These are phyloP conservation scores for Hecatera dysodea DNA, from an alignment of 2,888 invertebrate genomes.

Conservation along the genomic window DNA sequence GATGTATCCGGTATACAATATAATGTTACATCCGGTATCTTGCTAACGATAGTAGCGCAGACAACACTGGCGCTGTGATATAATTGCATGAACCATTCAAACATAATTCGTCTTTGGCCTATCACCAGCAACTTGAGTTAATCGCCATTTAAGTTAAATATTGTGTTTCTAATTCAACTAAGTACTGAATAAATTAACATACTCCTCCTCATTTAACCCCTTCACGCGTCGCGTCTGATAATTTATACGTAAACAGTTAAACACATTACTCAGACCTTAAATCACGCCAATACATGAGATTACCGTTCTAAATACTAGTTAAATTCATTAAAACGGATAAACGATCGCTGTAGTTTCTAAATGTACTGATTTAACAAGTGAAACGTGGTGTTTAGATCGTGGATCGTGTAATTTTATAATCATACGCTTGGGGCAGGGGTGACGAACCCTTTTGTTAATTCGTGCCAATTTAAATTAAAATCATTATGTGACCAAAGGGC, in stretches of 20 bases:
- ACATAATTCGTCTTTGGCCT: not conserved
- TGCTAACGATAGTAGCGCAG: too few species aligned
- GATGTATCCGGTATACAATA: too few species aligned
- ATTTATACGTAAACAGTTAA: slow-evolving; percentile 50
- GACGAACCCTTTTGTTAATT: not conserved
- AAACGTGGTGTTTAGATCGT: slow-evolving; percentile 53
- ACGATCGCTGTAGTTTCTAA: slow-evolving; percentile 43
- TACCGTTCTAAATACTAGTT: slow-evolving; percentile 50
- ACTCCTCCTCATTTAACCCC: slow-evolving; percentile 31
- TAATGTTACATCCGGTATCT: too few species aligned
- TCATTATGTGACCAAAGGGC: too few species aligned
- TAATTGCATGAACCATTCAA: too few species aligned
- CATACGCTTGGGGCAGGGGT: slow-evolving; percentile 19
- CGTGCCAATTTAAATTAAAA: not conserved
- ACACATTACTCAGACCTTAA: slow-evolving; percentile 38
- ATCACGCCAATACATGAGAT: slow-evolving; percentile 49
- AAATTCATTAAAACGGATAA: slow-evolving; percentile 53
- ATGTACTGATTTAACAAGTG: slow-evolving; percentile 55
- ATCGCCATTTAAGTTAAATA: slow-evolving; percentile 12
- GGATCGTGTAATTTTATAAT: slow-evolving; percentile 64
- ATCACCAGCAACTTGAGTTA: not conserved
- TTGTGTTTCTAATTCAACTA: slow-evolving; percentile 21
- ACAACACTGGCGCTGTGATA: too few species aligned
- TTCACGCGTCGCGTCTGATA: slow-evolving; percentile 20
- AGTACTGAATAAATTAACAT: slow-evolving; percentile 44